Evolutionary conservation across 2,113 vertebrate genomes (phyloP).

Genomic region (Cyanoramphus novaezelandiae): DNA sequence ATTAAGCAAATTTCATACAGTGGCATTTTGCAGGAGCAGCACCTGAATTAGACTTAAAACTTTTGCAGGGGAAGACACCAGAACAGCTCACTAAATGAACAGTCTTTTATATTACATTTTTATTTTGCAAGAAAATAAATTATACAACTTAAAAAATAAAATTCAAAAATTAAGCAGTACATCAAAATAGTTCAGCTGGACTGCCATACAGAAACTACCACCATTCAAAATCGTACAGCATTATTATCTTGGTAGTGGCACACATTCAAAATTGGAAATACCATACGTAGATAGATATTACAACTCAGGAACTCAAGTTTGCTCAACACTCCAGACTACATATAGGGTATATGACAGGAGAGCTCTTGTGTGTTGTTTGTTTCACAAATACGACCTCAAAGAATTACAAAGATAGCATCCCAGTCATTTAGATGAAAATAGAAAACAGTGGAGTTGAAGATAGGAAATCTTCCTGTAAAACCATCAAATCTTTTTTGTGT

Average conservation of each 20-base stretch:
- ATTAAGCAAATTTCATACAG: not conserved
- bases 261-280: constrained; percentile 82
- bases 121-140: constrained; percentile 96
- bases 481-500: constrained; percentile 71
- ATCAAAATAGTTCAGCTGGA: constrained; percentile 84
- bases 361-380: constrained; percentile 69
- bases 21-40: not conserved
- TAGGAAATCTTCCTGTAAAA: constrained; percentile 79
- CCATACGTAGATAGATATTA: constrained; percentile 72
- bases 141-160: constrained; percentile 90
- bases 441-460: constrained; percentile 71
- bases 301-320: constrained; percentile 78
- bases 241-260: constrained; percentile 77
- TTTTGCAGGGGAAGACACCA: constrained; percentile 43
- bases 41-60: not conserved
- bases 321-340: constrained; percentile 78
- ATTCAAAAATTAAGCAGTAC: constrained; percentile 85
- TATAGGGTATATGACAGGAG: constrained; percentile 77
- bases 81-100: constrained; percentile 55
- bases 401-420: constrained; percentile 76
- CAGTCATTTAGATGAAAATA: constrained; percentile 75
- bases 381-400: constrained; percentile 73
- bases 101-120: constrained; percentile 85
- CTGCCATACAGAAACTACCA: constrained; percentile 83
- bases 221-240: constrained; percentile 79